These are phyloP conservation scores for Cephus nigrinus DNA, from an alignment of 2,888 invertebrate genomes.

Conservation along the genomic window DNA sequence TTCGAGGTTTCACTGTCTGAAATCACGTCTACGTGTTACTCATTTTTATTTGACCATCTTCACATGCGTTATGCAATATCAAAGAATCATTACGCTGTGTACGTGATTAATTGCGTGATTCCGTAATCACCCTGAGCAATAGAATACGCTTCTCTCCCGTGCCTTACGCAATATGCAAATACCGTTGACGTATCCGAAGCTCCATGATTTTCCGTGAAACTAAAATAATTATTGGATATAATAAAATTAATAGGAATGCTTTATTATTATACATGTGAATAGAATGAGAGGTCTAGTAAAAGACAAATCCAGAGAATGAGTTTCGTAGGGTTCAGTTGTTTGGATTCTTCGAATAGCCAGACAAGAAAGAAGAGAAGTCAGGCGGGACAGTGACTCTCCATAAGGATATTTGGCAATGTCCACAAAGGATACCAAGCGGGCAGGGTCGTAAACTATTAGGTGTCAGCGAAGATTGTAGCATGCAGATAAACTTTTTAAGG, in stretches of 20 bases:
- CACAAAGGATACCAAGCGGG: slow-evolving; percentile 36
- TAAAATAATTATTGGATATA: not conserved
- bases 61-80: too few species aligned
- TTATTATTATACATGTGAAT: not conserved
- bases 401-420: slow-evolving; percentile 39
- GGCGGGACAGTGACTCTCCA: not conserved
- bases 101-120: too few species aligned
- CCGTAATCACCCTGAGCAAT: too few species aligned
- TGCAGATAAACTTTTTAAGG: not conserved
- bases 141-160: too few species aligned
- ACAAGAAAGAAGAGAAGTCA: slow-evolving; percentile 35
- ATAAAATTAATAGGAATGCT: slow-evolving; percentile 6
- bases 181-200: too few species aligned
- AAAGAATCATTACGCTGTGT: too few species aligned
- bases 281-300: not conserved
- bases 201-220: not conserved
- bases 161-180: too few species aligned
- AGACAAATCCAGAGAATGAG: too few species aligned
- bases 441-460: not conserved
- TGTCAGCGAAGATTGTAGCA: too few species aligned
- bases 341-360: slow-evolving; percentile 43
- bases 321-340: not conserved
- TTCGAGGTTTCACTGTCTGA: too few species aligned
- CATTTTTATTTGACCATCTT: too few species aligned
- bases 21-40: too few species aligned